These are phyloP conservation scores for Psittacula echo DNA, from an alignment of 2,797 vertebrate genomes.

Conservation along the genomic window DNA sequence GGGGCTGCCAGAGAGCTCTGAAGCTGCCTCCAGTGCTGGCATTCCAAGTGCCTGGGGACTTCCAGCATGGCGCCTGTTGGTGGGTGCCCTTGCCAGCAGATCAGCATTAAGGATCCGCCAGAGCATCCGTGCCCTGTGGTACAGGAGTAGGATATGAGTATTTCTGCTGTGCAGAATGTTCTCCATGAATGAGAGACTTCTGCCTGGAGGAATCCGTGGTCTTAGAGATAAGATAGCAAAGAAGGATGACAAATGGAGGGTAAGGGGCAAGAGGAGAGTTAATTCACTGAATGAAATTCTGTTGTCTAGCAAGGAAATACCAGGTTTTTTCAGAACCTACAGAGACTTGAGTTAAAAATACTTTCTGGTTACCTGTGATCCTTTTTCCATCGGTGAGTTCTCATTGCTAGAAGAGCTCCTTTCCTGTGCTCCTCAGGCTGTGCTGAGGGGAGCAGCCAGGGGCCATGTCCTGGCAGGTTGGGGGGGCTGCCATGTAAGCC, in stretches of 20 bases:
- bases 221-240: background rate
- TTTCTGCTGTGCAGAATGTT: background rate
- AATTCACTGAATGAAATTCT: conserved; percentile 46
- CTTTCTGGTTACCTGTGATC: conserved; percentile 64
- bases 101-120: accelerated
- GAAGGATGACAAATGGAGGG: background rate
- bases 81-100: background rate
- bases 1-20: background rate
- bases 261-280: conserved; percentile 35
- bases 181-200: background rate
- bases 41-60: background rate
- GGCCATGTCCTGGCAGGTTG: background rate
- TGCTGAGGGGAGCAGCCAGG: background rate
- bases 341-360: conserved; percentile 59
- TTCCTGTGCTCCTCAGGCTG: conserved; percentile 19
- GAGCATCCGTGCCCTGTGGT: accelerated
- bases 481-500: background rate
- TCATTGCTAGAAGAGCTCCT: conserved; percentile 50
- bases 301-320: conserved; percentile 41
- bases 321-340: conserved; percentile 35
- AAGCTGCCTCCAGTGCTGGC: background rate
- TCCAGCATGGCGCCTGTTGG: accelerated
- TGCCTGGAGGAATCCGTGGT: background rate
- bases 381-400: conserved; percentile 60
- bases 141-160: background rate